These are phyloP conservation scores for Zygaena filipendulae DNA, from an alignment of 2,888 invertebrate genomes.

Conservation along the genomic window DNA sequence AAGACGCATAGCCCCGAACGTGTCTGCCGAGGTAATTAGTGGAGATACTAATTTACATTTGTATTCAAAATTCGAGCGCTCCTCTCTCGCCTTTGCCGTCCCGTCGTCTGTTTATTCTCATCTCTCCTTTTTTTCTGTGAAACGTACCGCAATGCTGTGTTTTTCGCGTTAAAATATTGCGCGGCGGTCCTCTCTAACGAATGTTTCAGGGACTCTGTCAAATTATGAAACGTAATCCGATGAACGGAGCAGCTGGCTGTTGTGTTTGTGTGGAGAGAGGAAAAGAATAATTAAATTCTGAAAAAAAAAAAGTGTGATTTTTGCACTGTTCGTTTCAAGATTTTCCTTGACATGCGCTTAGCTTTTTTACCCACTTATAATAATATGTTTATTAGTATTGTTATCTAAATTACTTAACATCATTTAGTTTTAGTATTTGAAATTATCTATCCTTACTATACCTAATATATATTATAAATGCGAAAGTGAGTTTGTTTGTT, in stretches of 20 bases:
- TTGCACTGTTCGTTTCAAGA: no score
- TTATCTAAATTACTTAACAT: no score
- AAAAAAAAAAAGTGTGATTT: no score
- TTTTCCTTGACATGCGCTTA: no score
- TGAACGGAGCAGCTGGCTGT: conserved; percentile 14
- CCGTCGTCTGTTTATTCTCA: conserved; percentile 67
- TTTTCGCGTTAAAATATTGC: conserved; percentile 63
- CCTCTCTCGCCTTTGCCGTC: conserved; percentile 59
- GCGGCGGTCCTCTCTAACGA: conserved; percentile 49
- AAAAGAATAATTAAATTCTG: no score
- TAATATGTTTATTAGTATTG: no score
- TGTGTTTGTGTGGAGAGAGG: no score
- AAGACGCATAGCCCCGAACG: conserved; percentile 64
- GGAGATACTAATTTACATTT: conserved; percentile 70
- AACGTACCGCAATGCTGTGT: conserved; percentile 65
- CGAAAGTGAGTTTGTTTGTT: no score
- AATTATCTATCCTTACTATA: no score
- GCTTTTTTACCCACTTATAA: no score
- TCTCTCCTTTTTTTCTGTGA: conserved; percentile 48
- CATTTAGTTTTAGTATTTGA: no score
- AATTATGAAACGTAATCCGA: conserved; percentile 7
- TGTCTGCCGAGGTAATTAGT: conserved; percentile 65
- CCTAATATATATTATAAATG: no score
- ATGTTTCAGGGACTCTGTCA: conserved; percentile 46
- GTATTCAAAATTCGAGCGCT: conserved; percentile 69